Conservation (phyloP, 2,888 invertebrate genomes). For the Dasypolia templi region DNA sequence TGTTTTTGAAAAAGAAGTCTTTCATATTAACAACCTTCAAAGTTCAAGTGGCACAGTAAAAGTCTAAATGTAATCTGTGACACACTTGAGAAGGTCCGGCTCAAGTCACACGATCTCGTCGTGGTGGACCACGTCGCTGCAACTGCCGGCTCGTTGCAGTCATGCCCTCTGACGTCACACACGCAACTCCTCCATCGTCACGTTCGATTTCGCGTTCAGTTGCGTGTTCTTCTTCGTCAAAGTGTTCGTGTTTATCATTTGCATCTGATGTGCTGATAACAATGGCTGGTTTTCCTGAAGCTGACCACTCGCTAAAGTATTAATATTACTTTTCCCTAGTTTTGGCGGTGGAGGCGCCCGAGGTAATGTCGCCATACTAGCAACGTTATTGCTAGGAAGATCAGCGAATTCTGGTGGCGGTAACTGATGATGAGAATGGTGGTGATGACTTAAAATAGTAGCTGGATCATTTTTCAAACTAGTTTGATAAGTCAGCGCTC, state of each 20-base stretch:
- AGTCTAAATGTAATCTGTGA: constrained; percentile 85
- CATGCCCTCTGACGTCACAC: constrained; percentile 94
- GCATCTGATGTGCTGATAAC: constrained; percentile 94
- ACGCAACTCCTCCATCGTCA: constrained; percentile 94
- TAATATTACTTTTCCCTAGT: constrained; percentile 91
- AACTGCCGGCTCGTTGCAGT: constrained; percentile 90
- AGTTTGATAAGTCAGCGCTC: constrained; percentile 87
- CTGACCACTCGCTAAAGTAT: constrained; percentile 90
- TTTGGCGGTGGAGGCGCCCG: constrained; percentile 95
- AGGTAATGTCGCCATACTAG: constrained; percentile 91
- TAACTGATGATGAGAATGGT: constrained; percentile 94
- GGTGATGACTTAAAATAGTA: constrained; percentile 94
- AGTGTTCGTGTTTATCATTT: constrained; percentile 94
- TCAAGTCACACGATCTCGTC: constrained; percentile 90
- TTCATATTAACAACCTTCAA: constrained; percentile 67
- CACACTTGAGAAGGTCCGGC: constrained; percentile 89
- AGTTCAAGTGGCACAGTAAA: constrained; percentile 67
- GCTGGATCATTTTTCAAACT: constrained; percentile 93
- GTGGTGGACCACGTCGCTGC: constrained; percentile 88
- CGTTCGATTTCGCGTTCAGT: constrained; percentile 90
- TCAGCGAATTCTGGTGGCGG: constrained; percentile 96
- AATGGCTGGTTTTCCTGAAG: constrained; percentile 93
- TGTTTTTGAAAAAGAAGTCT: constrained; percentile 44
- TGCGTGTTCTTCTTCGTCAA: constrained; percentile 94
- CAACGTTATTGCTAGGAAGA: constrained; percentile 92